phyloP scores from a whole-genome alignment of 53 echinoderm and acorn worm genomes.

The Stichopus horrens region DNA sequence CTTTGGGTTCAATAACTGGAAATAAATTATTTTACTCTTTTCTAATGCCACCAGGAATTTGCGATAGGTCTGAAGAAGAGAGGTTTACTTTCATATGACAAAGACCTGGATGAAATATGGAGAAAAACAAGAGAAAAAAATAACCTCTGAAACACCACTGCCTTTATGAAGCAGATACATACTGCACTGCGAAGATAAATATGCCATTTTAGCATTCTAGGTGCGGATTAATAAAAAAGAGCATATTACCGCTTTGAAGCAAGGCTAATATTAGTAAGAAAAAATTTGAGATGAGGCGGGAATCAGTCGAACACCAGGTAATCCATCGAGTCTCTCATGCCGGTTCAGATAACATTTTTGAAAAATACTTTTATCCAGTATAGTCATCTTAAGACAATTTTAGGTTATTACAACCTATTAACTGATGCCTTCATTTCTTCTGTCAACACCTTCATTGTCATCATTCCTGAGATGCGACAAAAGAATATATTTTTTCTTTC shows the following conservation, averaged over 20 bases:
- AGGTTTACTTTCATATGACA: no score
- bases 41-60: no score
- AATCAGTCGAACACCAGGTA: neutral
- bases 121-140: no score
- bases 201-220: neutral
- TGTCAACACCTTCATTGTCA: neutral
- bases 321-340: no score
- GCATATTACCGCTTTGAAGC: neutral
- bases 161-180: no score
- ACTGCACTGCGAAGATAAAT: no score
- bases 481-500: neutral
- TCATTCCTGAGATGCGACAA: neutral
- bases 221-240: neutral
- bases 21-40: no score
- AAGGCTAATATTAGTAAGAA: neutral
- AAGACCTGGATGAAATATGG: no score
- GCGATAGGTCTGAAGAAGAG: no score
- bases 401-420: neutral
- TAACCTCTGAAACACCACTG: no score
- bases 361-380: neutral
- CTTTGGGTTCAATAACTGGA: no score
- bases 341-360: no score
- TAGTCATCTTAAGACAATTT: neutral
- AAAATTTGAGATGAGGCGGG: neutral
- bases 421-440: neutral